phyloP scores from a whole-genome alignment of 2,888 invertebrate genomes.

The Cyaniris semiargus region DNA sequence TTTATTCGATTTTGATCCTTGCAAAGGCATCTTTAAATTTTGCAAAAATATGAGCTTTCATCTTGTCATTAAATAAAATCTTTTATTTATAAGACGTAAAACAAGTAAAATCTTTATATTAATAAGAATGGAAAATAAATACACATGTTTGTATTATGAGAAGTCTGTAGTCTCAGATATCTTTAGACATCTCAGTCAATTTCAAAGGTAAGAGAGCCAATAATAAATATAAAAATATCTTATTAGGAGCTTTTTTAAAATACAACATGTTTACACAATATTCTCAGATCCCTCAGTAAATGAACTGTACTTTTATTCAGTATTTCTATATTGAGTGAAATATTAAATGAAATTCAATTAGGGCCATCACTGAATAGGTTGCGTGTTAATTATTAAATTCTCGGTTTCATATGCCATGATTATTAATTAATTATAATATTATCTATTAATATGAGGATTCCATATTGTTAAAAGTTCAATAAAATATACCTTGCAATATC shows the following conservation, averaged over 20 bases:
- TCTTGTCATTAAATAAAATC: neutral
- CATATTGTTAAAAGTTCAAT: neutral
- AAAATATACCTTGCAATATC: neutral
- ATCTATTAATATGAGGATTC: neutral
- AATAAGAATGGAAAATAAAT: conserved; percentile 9
- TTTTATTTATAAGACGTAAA: neutral
- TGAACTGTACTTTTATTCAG: conserved; percentile 4
- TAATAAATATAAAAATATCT: neutral
- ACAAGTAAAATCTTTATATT: neutral
- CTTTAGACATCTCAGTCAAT: conserved; percentile 6
- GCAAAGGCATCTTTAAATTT: neutral
- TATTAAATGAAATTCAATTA: conserved; percentile 6
- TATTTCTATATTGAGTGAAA: neutral
- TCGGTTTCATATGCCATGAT: neutral
- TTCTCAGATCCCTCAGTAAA: neutral
- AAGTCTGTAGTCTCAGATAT: conserved; percentile 3
- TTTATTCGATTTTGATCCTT: neutral
- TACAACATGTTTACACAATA: neutral
- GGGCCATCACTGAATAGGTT: neutral
- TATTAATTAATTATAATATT: neutral
- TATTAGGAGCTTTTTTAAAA: conserved; percentile 20
- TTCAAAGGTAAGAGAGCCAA: conserved; percentile 23
- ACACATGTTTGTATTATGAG: neutral
- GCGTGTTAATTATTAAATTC: conserved; percentile 35
- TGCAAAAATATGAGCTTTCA: neutral